A percentile compares a stretch with the other conserved stretches of the same genome.
These are phyloP conservation scores for Heliconius himera DNA, from an alignment of 1,140 invertebrate species.

Conservation along the genomic window DNA sequence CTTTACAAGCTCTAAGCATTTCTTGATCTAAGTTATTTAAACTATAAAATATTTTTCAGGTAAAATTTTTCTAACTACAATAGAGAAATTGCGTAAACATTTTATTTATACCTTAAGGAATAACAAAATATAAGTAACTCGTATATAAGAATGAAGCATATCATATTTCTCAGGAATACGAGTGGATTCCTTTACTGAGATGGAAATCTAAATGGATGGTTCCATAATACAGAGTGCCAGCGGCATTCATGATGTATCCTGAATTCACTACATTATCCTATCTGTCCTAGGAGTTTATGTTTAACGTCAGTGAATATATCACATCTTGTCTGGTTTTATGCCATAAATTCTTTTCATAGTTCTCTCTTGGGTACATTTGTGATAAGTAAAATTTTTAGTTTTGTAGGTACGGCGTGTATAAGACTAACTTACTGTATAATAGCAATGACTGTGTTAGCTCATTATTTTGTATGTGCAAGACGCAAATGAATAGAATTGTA, in stretches of 20 bases:
- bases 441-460: neutral
- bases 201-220: conserved; percentile 34
- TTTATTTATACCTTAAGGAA: neutral
- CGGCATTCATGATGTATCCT: conserved; percentile 28
- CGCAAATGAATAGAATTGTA: neutral
- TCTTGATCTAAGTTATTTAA: neutral
- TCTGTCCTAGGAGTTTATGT: conserved; percentile 5
- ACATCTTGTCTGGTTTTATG: neutral
- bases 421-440: neutral
- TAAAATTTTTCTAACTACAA: neutral
- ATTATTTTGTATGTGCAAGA: neutral
- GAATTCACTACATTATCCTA: conserved; percentile 18
- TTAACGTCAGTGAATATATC: neutral
- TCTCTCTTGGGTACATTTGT: neutral
- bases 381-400: neutral
- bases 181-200: conserved; percentile 27
- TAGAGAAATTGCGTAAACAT: neutral
- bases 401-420: neutral
- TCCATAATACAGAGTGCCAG: conserved; percentile 21
- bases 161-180: conserved; percentile 23
- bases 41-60: neutral
- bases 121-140: neutral
- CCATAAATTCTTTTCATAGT: conserved; percentile 10
- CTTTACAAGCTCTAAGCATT: neutral
- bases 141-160: conserved; percentile 18